phyloP scores from a whole-genome alignment of 2,113 vertebrate species.

The Mustela nigripes region DNA sequence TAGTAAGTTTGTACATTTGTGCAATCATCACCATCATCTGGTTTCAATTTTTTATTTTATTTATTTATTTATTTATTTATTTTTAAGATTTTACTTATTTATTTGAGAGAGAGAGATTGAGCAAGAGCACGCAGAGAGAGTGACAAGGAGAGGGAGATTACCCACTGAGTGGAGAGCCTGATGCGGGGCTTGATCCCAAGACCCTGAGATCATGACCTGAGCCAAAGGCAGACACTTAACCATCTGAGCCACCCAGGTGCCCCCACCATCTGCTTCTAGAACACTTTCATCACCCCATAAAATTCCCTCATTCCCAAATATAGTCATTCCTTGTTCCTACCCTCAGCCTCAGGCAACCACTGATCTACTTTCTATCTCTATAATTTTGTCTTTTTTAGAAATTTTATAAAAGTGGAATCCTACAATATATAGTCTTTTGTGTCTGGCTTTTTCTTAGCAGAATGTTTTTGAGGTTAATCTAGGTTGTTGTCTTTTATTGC shows the following conservation, averaged over 20 bases:
- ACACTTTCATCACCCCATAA: neutral
- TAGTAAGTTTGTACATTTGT: neutral
- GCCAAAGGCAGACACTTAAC: no score
- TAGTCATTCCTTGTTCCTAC: neutral
- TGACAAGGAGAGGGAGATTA: no score
- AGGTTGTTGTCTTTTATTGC: neutral
- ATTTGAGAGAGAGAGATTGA: no score
- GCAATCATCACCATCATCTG: neutral
- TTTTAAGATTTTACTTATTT: no score
- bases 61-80: no score
- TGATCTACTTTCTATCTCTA: neutral
- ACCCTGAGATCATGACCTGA: no score
- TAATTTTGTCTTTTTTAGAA: neutral
- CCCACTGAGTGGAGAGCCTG: no score
- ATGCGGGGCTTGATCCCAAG: no score
- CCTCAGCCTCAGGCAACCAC: neutral
- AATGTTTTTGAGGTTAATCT: neutral
- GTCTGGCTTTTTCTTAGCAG: neutral
- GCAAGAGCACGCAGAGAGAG: no score
- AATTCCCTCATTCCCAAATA: neutral
- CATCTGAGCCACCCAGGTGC: no score
- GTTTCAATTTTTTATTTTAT: neutral
- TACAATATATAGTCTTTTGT: neutral
- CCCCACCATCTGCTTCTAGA: neutral
- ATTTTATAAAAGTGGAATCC: neutral